Conservation (phyloP, 2,113 vertebrate genomes). For the Panthera uncia region DNA sequence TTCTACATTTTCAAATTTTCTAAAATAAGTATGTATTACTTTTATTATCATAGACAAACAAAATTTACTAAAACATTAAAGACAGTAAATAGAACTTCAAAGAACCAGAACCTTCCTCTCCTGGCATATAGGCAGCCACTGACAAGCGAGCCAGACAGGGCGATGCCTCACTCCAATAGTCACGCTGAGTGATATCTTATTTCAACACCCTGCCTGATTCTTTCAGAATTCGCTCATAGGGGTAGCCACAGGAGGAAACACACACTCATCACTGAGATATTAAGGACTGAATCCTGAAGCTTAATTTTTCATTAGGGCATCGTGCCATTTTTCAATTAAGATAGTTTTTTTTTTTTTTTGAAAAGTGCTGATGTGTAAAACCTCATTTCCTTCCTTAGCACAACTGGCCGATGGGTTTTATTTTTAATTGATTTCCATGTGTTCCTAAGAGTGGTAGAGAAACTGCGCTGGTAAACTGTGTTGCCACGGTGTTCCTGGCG, state of each 20-base stretch:
- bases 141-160: constrained; percentile 76
- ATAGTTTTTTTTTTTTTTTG: constrained; percentile 63
- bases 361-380: constrained; percentile 84
- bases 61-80: not conserved
- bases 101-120: constrained; percentile 56
- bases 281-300: constrained; percentile 78
- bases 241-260: constrained; percentile 77
- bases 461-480: constrained; percentile 8
- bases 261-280: constrained; percentile 78
- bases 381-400: constrained; percentile 78
- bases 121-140: constrained; percentile 57
- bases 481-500: constrained; percentile 2
- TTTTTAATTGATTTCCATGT: constrained; percentile 60
- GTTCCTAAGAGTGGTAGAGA: not conserved
- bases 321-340: constrained; percentile 84
- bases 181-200: constrained; percentile 78
- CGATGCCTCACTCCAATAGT: constrained; percentile 71
- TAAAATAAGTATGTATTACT: not conserved
- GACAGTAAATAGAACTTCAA: not conserved
- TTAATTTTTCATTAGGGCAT: constrained; percentile 81
- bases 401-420: constrained; percentile 40
- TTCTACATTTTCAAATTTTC: not conserved
- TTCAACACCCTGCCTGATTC: constrained; percentile 67
- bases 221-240: constrained; percentile 76
- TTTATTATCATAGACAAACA: constrained; percentile 6